Conservation (phyloP, 2,888 invertebrate genomes). For the Dichetophora obliterata region DNA sequence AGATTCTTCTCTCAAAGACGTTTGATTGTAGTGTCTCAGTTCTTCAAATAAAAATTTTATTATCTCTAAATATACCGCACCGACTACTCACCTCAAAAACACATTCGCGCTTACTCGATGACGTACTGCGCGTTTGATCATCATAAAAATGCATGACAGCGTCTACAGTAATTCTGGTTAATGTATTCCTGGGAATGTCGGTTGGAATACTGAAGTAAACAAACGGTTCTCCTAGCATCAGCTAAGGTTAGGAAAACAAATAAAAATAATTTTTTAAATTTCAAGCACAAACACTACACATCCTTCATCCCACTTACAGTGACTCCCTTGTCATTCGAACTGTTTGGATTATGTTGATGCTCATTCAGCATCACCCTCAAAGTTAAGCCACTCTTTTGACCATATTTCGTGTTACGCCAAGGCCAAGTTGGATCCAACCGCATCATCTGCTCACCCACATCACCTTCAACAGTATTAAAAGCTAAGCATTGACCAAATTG, state of each 20-base stretch:
- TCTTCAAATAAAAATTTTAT: no score
- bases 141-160: slow-evolving; percentile 56
- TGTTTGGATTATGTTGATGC: slow-evolving; percentile 53
- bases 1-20: no score
- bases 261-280: not conserved
- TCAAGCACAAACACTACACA: not conserved
- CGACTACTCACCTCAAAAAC: slow-evolving; percentile 53
- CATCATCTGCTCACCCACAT: slow-evolving; percentile 48
- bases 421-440: slow-evolving; percentile 49
- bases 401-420: slow-evolving; percentile 49
- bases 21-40: no score
- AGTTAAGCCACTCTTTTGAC: slow-evolving; percentile 52
- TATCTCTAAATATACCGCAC: no score
- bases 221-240: slow-evolving; percentile 55
- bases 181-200: slow-evolving; percentile 50
- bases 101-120: slow-evolving; percentile 55
- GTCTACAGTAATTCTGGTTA: slow-evolving; percentile 53
- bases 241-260: slow-evolving; percentile 35
- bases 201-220: slow-evolving; percentile 57
- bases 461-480: slow-evolving; percentile 66
- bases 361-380: slow-evolving; percentile 53
- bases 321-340: slow-evolving; percentile 47
- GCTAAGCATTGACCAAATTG: slow-evolving; percentile 70
- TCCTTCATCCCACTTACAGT: slow-evolving; percentile 36
- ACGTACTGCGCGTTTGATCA: slow-evolving; percentile 50